These are phyloP conservation scores for Drosophila eugracilis DNA, from an alignment of 1,140 invertebrate species.

Conservation along the genomic window DNA sequence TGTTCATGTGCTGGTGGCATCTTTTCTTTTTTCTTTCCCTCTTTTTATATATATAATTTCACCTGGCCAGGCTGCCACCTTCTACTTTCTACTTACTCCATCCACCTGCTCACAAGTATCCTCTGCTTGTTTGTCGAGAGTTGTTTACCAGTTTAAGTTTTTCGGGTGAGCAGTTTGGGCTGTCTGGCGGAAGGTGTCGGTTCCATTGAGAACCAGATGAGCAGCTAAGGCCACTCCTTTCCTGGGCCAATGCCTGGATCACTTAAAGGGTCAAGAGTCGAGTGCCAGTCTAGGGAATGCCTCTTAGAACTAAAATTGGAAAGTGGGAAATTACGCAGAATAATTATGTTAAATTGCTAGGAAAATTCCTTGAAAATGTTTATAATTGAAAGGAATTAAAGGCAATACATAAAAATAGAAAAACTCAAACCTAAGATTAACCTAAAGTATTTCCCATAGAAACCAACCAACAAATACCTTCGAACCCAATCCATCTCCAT, in stretches of 20 bases:
- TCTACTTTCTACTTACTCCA: neutral
- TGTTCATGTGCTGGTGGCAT: slow-evolving; percentile 20
- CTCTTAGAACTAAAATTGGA: too few species aligned
- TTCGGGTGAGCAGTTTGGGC: neutral
- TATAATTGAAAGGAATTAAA: too few species aligned
- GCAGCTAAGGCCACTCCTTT: neutral
- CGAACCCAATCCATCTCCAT: neutral
- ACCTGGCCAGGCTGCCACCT: neutral
- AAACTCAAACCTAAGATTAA: too few species aligned
- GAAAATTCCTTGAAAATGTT: too few species aligned
- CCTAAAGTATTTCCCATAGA: neutral
- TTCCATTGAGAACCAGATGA: slow-evolving; percentile 21
- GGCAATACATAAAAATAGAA: too few species aligned
- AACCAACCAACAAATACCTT: neutral
- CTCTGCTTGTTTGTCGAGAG: slow-evolving; percentile 11
- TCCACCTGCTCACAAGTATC: slow-evolving; percentile 9
- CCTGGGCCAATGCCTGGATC: neutral
- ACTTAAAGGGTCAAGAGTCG: slow-evolving; percentile 3
- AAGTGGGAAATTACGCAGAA: too few species aligned
- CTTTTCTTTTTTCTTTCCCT: too few species aligned
- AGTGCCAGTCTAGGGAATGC: slow-evolving; percentile 2
- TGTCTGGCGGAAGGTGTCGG: slow-evolving; percentile 18
- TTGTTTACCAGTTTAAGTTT: slow-evolving; percentile 37
- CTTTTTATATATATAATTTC: slow-evolving; percentile 34
- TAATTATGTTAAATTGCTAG: too few species aligned